phyloP scores from a whole-genome alignment of 2,888 invertebrate species.

The Epirrhoe tristata region DNA sequence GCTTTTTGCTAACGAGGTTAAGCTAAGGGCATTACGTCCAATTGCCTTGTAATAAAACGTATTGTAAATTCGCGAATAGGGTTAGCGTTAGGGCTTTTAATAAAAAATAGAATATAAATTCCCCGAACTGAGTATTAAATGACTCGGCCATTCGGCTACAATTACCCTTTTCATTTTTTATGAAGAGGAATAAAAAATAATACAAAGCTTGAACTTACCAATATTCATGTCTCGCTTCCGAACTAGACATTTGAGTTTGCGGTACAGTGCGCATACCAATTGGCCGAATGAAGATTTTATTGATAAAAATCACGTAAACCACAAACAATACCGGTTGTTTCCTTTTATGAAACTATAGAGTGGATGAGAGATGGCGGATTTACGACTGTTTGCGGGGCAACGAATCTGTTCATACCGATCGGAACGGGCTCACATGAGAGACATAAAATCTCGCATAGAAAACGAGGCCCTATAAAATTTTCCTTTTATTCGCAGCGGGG shows the following conservation, averaged over 20 bases:
- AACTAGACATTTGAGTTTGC: slow-evolving; percentile 30
- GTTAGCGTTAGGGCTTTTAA: slow-evolving; percentile 37
- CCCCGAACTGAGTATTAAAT: slow-evolving; percentile 34
- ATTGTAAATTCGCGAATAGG: slow-evolving; percentile 42
- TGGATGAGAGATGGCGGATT: slow-evolving; percentile 71
- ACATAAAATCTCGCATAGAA: slow-evolving; percentile 66
- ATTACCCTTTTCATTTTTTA: slow-evolving; percentile 45
- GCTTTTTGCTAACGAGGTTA: slow-evolving; percentile 39
- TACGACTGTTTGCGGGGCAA: slow-evolving; percentile 71
- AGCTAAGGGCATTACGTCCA: slow-evolving; percentile 42
- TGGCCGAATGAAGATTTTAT: slow-evolving; percentile 57
- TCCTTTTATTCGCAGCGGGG: slow-evolving; percentile 61
- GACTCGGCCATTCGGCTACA: slow-evolving; percentile 40
- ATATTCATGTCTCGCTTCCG: slow-evolving; percentile 31
- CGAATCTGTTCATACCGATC: slow-evolving; percentile 65
- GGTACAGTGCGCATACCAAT: slow-evolving; percentile 45
- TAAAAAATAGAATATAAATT: slow-evolving; percentile 40
- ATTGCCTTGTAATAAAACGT: slow-evolving; percentile 45
- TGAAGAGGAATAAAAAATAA: slow-evolving; percentile 41
- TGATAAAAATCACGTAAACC: slow-evolving; percentile 70
- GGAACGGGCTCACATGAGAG: slow-evolving; percentile 54
- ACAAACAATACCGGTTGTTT: slow-evolving; percentile 54
- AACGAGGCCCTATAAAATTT: slow-evolving; percentile 62
- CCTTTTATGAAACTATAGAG: slow-evolving; percentile 61
- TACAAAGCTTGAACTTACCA: slow-evolving; percentile 37